Base-by-base conservation (phyloP, 2,113 vertebrate species). In the Phylloscopus trochiloides region DNA sequence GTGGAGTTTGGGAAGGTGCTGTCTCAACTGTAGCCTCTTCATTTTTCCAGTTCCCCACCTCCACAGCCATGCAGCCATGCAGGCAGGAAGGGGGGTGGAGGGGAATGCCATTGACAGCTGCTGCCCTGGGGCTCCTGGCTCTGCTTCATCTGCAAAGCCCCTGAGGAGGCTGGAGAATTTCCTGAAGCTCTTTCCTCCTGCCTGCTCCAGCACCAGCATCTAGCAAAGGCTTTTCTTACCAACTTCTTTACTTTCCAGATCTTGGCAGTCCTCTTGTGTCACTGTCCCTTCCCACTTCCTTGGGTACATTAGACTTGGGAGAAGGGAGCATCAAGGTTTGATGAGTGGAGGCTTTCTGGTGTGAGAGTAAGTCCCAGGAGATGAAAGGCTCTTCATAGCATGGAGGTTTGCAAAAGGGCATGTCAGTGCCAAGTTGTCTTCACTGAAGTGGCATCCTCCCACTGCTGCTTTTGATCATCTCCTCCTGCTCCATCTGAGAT, bases 101-200 rank as follows among this genome's bases (percentile, higher is more conserved):
- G 91, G 86, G 86, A 96, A 94, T 97, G 86, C 92, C 77, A 80
- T 48, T 50, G 92, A 88, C 95, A 97, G 92, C 93, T 96, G 94
- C 77, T 75, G 96, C 84, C 77, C 57, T 81, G 90, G 68, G 57
- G 48, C 88, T 89, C 4, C 81, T 93, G 82, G 86, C 96, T 92
- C 58, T 67, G 73, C 54, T 90, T 90, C 72, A 85, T 95, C 88
- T 96, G 71, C 63, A 92, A 95, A 96, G 89, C 78, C 83, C 58
- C 62, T 73, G 96, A 92, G 92, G 86, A 95, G 92, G 86, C 71
- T 77, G 91, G 90, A 94, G 91, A 96, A 93, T 96, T 96, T 97
- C 86, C 91, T 90, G 86, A 80, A 70, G 71, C 50, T 94, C 87
- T 48, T 58, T 88, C 51, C 71, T 94, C 45, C 75, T 84, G 67